Percentiles rank a stretch among this genome's conserved stretches.
Conservation (phyloP, 2,888 invertebrate genomes). For the Nowickia ferox region DNA sequence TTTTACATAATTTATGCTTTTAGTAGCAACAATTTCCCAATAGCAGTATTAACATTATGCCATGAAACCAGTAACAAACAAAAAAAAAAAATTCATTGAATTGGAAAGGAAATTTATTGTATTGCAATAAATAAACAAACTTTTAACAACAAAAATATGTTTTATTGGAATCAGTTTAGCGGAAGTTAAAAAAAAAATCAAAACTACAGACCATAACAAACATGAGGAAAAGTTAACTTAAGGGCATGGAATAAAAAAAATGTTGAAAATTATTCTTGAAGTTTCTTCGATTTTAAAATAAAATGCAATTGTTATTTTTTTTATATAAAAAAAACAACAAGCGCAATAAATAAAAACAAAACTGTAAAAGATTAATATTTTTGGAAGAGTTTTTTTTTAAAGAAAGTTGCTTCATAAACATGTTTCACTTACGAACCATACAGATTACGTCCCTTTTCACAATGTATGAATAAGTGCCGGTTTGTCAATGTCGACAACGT, state of each 20-base stretch:
- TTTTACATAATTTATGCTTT: constrained; percentile 55
- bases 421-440: too few relatives aligned
- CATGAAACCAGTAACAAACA: constrained; percentile 10
- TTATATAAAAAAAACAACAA: too few relatives aligned
- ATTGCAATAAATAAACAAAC: constrained; percentile 60
- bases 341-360: too few relatives aligned
- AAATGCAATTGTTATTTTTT: too few relatives aligned
- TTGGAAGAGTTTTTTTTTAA: too few relatives aligned
- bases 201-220: background rate
- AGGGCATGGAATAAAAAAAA: background rate
- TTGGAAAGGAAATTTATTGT: constrained; percentile 60
- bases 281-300: too few relatives aligned
- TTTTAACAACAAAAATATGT: constrained; percentile 57
- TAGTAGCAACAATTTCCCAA: constrained; percentile 28
- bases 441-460: too few relatives aligned
- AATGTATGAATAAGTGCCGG: too few relatives aligned
- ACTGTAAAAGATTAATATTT: too few relatives aligned
- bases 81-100: constrained; percentile 37
- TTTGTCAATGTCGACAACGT: too few relatives aligned
- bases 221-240: background rate
- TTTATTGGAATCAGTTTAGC: constrained; percentile 47
- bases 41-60: background rate
- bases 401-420: too few relatives aligned
- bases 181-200: constrained; percentile 26
- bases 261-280: too few relatives aligned